phyloP scores from a whole-genome alignment of 1,140 invertebrate species.

The Thalassaphorura encarpata region DNA sequence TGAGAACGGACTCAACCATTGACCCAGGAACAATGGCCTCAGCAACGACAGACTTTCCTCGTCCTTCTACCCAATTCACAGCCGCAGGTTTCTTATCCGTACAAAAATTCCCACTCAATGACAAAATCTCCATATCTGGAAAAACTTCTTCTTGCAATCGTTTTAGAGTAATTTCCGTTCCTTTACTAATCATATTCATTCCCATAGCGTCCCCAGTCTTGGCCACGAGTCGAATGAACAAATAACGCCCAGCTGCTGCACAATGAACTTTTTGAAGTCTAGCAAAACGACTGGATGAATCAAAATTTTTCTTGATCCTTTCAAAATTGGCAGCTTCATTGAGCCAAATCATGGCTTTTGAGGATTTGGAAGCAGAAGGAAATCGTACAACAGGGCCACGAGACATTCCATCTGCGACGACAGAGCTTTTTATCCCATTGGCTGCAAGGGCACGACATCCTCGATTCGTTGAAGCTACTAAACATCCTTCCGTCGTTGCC shows the following conservation, averaged over 20 bases:
- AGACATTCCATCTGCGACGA: slow-evolving; percentile 93
- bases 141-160: slow-evolving; percentile 57
- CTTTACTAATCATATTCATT: slow-evolving; percentile 99
- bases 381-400: slow-evolving; percentile 88
- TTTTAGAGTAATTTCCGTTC: slow-evolving; percentile 74
- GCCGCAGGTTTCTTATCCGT: slow-evolving; percentile 97
- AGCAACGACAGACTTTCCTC: slow-evolving; percentile 92
- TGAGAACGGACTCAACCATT: slow-evolving; percentile 65
- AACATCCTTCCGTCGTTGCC: slow-evolving; percentile 97
- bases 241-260: slow-evolving; percentile 68
- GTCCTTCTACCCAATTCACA: slow-evolving; percentile 96
- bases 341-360: slow-evolving; percentile 78
- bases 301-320: slow-evolving; percentile 74
- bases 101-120: slow-evolving; percentile 94
- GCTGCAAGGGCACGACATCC: slow-evolving; percentile 76
- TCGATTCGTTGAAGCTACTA: slow-evolving; percentile 94
- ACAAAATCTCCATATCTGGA: slow-evolving; percentile 83
- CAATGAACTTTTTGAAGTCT: slow-evolving; percentile 68
- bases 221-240: slow-evolving; percentile 89
- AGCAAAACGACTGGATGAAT: slow-evolving; percentile 79
- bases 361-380: slow-evolving; percentile 62
- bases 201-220: slow-evolving; percentile 99
- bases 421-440: slow-evolving; percentile 61
- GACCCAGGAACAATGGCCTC: slow-evolving; percentile 75
- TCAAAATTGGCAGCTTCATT: slow-evolving; percentile 66